Conservation (phyloP, 2,888 invertebrate species). For the Lithophane semibrunnea region DNA sequence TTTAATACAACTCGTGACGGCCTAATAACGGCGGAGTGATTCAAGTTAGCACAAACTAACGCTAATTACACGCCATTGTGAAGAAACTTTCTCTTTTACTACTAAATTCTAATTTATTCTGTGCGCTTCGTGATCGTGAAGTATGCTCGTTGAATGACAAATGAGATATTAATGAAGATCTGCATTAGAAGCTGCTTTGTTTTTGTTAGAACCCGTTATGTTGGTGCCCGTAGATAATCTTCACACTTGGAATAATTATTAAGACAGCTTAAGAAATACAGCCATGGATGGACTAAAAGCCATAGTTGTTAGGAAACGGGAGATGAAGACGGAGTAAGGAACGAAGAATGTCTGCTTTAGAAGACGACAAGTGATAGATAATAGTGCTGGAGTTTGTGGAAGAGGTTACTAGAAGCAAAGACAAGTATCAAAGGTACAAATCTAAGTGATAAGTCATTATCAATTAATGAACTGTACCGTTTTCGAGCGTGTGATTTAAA, state of each 20-base stretch:
- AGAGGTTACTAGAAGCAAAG: background rate
- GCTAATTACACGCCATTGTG: slow-evolving; percentile 64
- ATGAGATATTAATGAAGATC: slow-evolving; percentile 53
- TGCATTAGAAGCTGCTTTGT: slow-evolving; percentile 41
- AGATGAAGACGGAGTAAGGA: background rate
- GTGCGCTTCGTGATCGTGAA: slow-evolving; percentile 57
- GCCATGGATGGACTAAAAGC: background rate
- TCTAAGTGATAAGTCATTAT: too few species aligned
- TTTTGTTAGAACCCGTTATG: slow-evolving; percentile 35
- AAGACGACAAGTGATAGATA: background rate
- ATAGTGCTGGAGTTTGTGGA: background rate
- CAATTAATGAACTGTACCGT: too few species aligned
- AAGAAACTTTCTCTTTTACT: slow-evolving; percentile 66
- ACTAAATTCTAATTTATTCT: slow-evolving; percentile 67
- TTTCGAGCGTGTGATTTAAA: too few species aligned
- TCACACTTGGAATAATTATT: background rate
- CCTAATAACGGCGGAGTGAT: slow-evolving; percentile 37
- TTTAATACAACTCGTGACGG: slow-evolving; percentile 56
- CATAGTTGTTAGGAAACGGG: background rate
- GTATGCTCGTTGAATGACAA: slow-evolving; percentile 55
- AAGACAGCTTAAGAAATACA: background rate
- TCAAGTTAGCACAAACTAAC: slow-evolving; percentile 58
- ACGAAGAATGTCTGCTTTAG: background rate
- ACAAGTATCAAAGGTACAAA: background rate
- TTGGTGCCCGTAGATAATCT: background rate